Base-by-base conservation (phyloP, 2,797 vertebrate genomes). In the Ispidina picta region DNA sequence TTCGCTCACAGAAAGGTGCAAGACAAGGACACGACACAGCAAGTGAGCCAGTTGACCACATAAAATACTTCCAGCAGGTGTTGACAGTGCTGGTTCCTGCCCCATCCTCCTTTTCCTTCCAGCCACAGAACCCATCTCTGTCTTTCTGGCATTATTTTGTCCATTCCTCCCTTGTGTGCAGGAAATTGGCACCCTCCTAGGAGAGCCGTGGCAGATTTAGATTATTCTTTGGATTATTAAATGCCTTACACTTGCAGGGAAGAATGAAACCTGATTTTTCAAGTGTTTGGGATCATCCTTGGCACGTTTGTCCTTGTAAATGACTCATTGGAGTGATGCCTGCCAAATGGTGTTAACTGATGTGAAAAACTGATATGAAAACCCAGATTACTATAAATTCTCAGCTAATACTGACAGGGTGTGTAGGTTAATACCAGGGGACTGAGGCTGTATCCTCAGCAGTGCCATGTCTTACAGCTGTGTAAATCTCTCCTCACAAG, bases 221-320 rank as follows among this genome's bases (percentile, higher is more conserved):
- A 93, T 86, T 68, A 84, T 26, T 89, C 64, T 69, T 81, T 83
- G 89, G 90, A 33, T 94, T 86, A 43, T 84, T 76, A 91, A 93
- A 97, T 97, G 97, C 97, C 97, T 97, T 97, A 97, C 55, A 74
- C 84, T 94, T 93, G 90, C 70, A 83, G 82, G 89, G 83, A 63
- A 92, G 81, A 63, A 29, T 75, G 37, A 29, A 86, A 43, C 23
- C 11, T n/a, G 26, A 25, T 33, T 92, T 89, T 86, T 52, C 78
- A 72, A 84, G 70, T 74, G 84, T 96, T 86, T 92, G 95, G 54
- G 74, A 29, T 76, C 73, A 70, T 84, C 74, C 65, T 72, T 77
- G 51, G 72, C 62, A 48, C 88, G 66, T 90, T 86, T 92, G 78
- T 93, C 79, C 73, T 81, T 75, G 63, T 84, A 79, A 86, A 86